These are phyloP conservation scores for Tipula vernalis DNA, from an alignment of 2,888 invertebrate species.

Conservation along the genomic window DNA sequence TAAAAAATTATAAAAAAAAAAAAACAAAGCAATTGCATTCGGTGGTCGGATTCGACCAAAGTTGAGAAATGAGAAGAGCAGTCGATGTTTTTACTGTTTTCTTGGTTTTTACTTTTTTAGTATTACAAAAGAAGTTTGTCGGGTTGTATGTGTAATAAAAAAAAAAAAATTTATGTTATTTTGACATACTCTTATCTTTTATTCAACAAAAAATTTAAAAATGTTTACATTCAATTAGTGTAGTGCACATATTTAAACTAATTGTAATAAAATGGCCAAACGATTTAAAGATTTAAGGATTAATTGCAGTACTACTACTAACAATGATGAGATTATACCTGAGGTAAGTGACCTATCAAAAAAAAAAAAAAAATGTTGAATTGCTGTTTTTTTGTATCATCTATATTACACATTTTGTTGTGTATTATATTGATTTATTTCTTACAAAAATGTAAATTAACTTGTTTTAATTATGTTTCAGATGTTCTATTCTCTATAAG, in stretches of 20 bases:
- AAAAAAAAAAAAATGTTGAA: neutral
- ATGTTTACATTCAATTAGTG: neutral
- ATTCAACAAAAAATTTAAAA: neutral
- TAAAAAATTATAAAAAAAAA: neutral
- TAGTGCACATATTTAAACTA: neutral
- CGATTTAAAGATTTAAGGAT: constrained; percentile 13
- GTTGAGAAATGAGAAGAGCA: neutral
- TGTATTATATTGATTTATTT: neutral
- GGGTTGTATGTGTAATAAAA: neutral
- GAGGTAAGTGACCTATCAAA: constrained; percentile 22
- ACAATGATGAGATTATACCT: constrained; percentile 15
- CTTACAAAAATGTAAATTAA: neutral
- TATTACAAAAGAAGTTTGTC: neutral
- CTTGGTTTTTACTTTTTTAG: neutral
- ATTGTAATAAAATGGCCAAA: constrained; percentile 13
- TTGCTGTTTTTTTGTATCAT: neutral
- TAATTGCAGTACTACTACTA: neutral
- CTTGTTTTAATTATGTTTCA: neutral
- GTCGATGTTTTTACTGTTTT: neutral
- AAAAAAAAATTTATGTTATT: neutral
- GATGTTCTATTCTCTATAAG: neutral
- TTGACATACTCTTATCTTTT: neutral
- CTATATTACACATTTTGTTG: neutral
- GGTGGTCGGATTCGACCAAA: too few relatives aligned
- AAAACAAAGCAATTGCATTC: neutral